phyloP scores from a whole-genome alignment of 1,140 invertebrate genomes.

The Drosophila paulistorum region DNA sequence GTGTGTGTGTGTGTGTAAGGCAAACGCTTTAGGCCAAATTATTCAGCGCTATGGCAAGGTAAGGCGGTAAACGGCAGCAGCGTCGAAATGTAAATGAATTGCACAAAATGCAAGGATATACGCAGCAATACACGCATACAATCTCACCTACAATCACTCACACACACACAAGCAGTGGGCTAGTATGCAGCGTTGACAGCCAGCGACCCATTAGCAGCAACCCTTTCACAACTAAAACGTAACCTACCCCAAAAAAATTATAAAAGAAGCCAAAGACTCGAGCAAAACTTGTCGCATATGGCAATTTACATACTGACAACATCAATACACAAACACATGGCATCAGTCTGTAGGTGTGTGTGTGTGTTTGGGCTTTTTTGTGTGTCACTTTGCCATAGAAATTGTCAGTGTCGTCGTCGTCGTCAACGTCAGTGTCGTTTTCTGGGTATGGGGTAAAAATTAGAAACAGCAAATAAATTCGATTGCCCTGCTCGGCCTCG shows the following conservation, averaged over 20 bases:
- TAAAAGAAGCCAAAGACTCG: constrained; percentile 32
- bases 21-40: constrained; percentile 55
- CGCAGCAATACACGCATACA: constrained; percentile 45
- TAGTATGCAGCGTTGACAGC: constrained; percentile 60
- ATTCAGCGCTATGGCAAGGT: constrained; percentile 44
- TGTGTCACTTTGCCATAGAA: constrained; percentile 79
- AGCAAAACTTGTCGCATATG: constrained; percentile 58
- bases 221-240: constrained; percentile 61
- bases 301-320: constrained; percentile 78
- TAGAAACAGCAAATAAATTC: constrained; percentile 75
- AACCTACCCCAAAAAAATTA: constrained; percentile 70
- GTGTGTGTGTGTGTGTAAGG: constrained; percentile 21
- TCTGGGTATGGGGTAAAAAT: constrained; percentile 52
- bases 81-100: constrained; percentile 80
- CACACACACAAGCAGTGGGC: constrained; percentile 15
- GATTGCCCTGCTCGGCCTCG: constrained; percentile 71
- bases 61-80: constrained; percentile 50
- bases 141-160: constrained; percentile 29
- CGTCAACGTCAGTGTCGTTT: constrained; percentile 58
- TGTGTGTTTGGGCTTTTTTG: constrained; percentile 54
- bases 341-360: constrained; percentile 9
- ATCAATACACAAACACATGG: constrained; percentile 43
- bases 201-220: constrained; percentile 57
- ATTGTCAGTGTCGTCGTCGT: constrained; percentile 71
- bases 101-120: constrained; percentile 78